Conservation (phyloP, 2,888 invertebrate genomes). For the Julus scandinavius region DNA sequence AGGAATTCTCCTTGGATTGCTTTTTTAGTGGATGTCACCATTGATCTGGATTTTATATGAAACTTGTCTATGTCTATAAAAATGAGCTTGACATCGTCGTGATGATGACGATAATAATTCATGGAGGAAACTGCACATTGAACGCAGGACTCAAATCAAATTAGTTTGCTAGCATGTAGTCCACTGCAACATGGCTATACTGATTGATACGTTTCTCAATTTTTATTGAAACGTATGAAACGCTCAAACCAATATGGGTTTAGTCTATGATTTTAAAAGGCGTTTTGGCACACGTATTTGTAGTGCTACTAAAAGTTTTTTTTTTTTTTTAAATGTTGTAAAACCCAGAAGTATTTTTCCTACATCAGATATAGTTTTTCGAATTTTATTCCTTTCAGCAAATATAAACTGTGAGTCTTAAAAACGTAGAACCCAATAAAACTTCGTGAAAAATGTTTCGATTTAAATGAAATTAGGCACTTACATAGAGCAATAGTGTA, state of each 20-base stretch:
- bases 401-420: too few relatives aligned
- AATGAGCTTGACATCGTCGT: slow-evolving; percentile 7
- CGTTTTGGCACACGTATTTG: background rate
- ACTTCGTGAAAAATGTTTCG: too few relatives aligned
- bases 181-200: background rate
- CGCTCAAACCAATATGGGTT: background rate
- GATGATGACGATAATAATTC: slow-evolving; percentile 24
- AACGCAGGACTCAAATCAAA: slow-evolving; percentile 4
- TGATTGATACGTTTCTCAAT: background rate
- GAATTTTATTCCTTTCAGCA: too few relatives aligned
- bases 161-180: background rate
- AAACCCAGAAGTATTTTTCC: too few relatives aligned
- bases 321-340: background rate
- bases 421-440: too few relatives aligned
- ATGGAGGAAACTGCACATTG: background rate
- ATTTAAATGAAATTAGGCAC: too few relatives aligned
- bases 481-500: too few relatives aligned
- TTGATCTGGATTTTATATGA: slow-evolving; percentile 34
- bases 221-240: background rate
- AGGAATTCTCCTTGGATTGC: slow-evolving; percentile 6
- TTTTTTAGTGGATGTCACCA: slow-evolving; percentile 34
- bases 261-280: background rate
- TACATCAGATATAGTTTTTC: too few relatives aligned
- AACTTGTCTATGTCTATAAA: slow-evolving; percentile 34
- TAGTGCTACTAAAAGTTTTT: background rate